A percentile compares a stretch with the other conserved stretches of the same genome.
phyloP scores from a whole-genome alignment of 2,888 invertebrate genomes.

The Nowickia ferox region DNA sequence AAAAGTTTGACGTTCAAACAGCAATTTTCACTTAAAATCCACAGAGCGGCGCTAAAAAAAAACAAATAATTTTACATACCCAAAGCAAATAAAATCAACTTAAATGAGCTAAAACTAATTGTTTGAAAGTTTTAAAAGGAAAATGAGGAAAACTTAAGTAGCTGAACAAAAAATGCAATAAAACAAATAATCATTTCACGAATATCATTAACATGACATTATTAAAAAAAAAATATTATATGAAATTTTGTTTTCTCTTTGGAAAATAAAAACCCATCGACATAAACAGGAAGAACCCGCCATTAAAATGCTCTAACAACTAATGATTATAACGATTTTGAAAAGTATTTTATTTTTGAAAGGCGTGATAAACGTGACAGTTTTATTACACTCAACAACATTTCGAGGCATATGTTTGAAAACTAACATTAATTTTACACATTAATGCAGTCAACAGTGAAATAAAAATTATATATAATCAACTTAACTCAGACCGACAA shows the following conservation, averaged over 20 bases:
- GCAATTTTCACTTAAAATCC: conserved; percentile 79
- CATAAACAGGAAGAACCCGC: conserved; percentile 60
- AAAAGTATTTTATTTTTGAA: conserved; percentile 68
- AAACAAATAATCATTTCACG: conserved; percentile 8
- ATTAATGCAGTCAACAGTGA: conserved; percentile 50
- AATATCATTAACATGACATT: conserved; percentile 15
- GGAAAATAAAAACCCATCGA: conserved; percentile 35
- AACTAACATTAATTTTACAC: conserved; percentile 65
- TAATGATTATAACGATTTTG: conserved; percentile 64
- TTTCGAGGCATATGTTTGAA: conserved; percentile 69
- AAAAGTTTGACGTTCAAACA: conserved; percentile 75
- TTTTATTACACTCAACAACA: conserved; percentile 73
- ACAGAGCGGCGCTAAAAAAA: not conserved
- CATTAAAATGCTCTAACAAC: conserved; percentile 46
- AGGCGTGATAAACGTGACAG: conserved; percentile 76
- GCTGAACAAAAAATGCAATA: not conserved
- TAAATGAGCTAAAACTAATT: conserved; percentile 47
- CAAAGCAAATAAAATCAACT: conserved; percentile 13
- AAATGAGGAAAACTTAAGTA: conserved; percentile 35
- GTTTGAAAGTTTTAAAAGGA: conserved; percentile 12
- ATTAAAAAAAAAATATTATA: not conserved
- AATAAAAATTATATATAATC: conserved; percentile 38
- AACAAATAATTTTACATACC: conserved; percentile 55
- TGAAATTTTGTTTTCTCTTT: conserved; percentile 52
- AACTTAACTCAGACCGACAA: conserved; percentile 19